These are phyloP conservation scores for Mesoclemmys tuberculata DNA, from an alignment of 2,113 vertebrate species.

Conservation along the genomic window DNA sequence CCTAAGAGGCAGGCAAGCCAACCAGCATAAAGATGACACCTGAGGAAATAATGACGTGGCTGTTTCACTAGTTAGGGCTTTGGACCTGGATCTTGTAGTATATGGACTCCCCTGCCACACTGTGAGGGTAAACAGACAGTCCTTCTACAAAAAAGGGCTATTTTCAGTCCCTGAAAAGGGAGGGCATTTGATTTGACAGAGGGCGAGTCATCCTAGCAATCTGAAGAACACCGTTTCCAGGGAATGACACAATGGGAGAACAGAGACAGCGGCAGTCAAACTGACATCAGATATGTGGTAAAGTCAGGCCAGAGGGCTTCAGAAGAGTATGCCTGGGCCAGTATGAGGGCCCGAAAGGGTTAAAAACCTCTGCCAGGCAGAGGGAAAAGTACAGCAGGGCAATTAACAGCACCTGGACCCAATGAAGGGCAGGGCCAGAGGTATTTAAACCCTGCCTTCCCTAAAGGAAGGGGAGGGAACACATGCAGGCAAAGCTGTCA, in stretches of 20 bases:
- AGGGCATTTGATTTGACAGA: background rate
- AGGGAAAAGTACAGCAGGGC: too few relatives aligned
- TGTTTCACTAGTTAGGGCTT: background rate
- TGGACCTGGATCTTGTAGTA: background rate
- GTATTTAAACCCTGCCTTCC: too few relatives aligned
- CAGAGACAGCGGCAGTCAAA: background rate
- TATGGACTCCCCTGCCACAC: background rate
- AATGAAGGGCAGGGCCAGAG: too few relatives aligned
- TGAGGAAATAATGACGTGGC: background rate
- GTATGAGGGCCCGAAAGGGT: too few relatives aligned
- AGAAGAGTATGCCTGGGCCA: too few relatives aligned
- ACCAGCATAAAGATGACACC: too few relatives aligned
- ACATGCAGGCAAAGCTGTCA: too few relatives aligned
- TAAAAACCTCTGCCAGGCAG: too few relatives aligned
- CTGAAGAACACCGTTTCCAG: background rate
- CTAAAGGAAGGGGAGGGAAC: too few relatives aligned
- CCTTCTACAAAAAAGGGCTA: background rate
- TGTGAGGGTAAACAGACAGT: background rate
- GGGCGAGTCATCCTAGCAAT: background rate
- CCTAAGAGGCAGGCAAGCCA: too few relatives aligned
- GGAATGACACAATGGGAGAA: background rate
- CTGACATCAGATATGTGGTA: background rate
- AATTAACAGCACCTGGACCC: too few relatives aligned
- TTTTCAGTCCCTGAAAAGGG: background rate
- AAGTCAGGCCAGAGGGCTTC: too few relatives aligned